Base-by-base conservation (phyloP, 2,797 vertebrate species). In the Tinamus major region DNA sequence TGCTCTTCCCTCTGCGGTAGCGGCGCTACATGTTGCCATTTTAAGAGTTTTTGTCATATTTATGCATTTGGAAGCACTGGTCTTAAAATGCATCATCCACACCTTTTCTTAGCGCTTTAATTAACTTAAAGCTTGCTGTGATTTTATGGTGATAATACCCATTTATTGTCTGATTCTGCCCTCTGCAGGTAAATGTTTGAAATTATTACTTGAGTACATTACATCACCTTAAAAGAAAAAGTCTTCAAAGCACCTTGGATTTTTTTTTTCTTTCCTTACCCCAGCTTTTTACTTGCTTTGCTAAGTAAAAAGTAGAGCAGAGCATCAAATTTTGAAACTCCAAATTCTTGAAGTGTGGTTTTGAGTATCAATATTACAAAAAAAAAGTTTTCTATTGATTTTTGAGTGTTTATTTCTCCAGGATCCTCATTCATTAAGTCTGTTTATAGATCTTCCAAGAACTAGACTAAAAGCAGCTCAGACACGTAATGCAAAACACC, bases 161-260 rank as follows among this genome's bases (percentile, higher is more conserved):
- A 56, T 61, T 39, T 71, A 2, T 59, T 95, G 91, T 87, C 77
- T 63, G 74, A 10, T 29, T 41, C 88, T 95, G 91, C 86, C 82
- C 95, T 95, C 96, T 96, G 7, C 81, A 62, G 95, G 79, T 6
- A 29, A 39, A 0, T 0, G 26, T 0, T 37, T 78, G 71, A 23
- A 93, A 95, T 55, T 80, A 63, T 65, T n/a, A 12, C 49, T 55
- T 2, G 79, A 69, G 35, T 35, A 0, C 31, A 1, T 9, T 0
- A 9, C 33, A 13, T 9, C 2, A 5, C 0, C 8, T 6, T 9
- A 64, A 10, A 77, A 85, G 12, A 49, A 5, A 27, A 42, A 56
- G 13, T 35, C 5, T 21, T 62, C 49, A 16, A 39, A 82, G 35
- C 55, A 14, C 49, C 35, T 6, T 72, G 9, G 29, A 4, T 46